Percentiles rank a stretch among this genome's conserved stretches.
phyloP scores from a whole-genome alignment of 2,888 invertebrate genomes.

The Lissonota sp. region DNA sequence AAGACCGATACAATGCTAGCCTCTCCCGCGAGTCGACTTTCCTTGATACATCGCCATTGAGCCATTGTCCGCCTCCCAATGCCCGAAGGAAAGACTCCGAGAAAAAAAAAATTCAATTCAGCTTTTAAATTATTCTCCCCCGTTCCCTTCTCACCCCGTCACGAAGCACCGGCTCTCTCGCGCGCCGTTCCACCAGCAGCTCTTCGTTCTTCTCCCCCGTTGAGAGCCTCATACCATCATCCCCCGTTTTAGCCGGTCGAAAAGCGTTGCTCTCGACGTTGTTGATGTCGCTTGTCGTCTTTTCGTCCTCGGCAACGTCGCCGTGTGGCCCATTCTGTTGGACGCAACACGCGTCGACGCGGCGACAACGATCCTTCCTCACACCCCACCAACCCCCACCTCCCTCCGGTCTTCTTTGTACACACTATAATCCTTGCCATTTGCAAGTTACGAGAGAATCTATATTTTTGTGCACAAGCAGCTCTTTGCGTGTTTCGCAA shows the following conservation, averaged over 20 bases:
- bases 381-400: slow-evolving; percentile 4
- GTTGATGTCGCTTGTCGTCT: slow-evolving; percentile 74
- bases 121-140: slow-evolving; percentile 83
- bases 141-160: slow-evolving; percentile 60
- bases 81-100: slow-evolving; percentile 83
- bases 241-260: slow-evolving; percentile 18
- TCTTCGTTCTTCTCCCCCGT: slow-evolving; percentile 1
- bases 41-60: slow-evolving; percentile 84
- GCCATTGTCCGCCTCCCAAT: slow-evolving; percentile 83
- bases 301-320: slow-evolving; percentile 70
- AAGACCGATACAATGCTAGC: slow-evolving; percentile 83
- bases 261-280: slow-evolving; percentile 66
- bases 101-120: slow-evolving; percentile 84
- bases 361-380: slow-evolving; percentile 59
- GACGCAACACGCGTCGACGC: slow-evolving; percentile 68
- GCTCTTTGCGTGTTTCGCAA: slow-evolving; percentile 1
- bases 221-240: neutral
- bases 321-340: slow-evolving; percentile 71
- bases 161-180: slow-evolving; percentile 34
- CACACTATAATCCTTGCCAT: slow-evolving; percentile 48
- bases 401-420: slow-evolving; percentile 6
- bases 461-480: slow-evolving; percentile 1
- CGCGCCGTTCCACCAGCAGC: slow-evolving; percentile 39
- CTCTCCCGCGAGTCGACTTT: slow-evolving; percentile 83
- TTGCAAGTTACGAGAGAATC: slow-evolving; percentile 41